A percentile compares a stretch with the other conserved stretches of the same genome.
Conservation (phyloP, 2,888 invertebrate species). For the Xestia ashworthii region DNA sequence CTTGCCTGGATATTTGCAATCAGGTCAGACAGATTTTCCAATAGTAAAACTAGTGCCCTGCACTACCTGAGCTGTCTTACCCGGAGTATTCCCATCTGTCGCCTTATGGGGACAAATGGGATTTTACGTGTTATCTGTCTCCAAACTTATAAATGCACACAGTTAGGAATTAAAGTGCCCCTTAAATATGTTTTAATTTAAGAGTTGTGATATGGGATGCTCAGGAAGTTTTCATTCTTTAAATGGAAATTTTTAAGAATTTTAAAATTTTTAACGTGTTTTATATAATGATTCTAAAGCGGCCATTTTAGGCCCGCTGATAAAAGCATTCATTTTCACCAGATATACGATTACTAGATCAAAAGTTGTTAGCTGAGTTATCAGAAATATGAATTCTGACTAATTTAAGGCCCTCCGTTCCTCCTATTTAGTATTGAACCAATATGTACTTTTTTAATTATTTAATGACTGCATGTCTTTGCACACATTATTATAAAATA, state of each 20-base stretch:
- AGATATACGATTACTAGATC: neutral
- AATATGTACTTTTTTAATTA: conserved; percentile 32
- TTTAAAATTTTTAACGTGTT: too few relatives aligned
- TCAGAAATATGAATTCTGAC: neutral
- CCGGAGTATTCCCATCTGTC: too few relatives aligned
- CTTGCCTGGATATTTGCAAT: neutral
- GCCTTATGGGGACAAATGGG: too few relatives aligned
- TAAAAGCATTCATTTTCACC: neutral
- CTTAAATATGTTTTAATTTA: too few relatives aligned
- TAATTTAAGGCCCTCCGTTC: neutral
- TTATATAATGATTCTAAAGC: too few relatives aligned
- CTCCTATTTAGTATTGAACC: neutral
- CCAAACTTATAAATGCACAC: too few relatives aligned
- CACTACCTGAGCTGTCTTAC: neutral
- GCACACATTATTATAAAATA: conserved; percentile 18
- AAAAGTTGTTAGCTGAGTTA: neutral
- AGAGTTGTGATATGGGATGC: too few relatives aligned
- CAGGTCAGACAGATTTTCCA: neutral
- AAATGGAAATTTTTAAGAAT: too few relatives aligned
- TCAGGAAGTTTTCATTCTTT: too few relatives aligned
- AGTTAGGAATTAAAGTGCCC: too few relatives aligned
- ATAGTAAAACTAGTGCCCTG: neutral
- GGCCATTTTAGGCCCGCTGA: too few relatives aligned
- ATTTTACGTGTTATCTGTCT: too few relatives aligned
- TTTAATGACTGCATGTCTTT: conserved; percentile 10